Percentiles rank a stretch among this genome's conserved stretches.
phyloP scores from a whole-genome alignment of 2,888 invertebrate species.

The Drosophila lacicola region DNA sequence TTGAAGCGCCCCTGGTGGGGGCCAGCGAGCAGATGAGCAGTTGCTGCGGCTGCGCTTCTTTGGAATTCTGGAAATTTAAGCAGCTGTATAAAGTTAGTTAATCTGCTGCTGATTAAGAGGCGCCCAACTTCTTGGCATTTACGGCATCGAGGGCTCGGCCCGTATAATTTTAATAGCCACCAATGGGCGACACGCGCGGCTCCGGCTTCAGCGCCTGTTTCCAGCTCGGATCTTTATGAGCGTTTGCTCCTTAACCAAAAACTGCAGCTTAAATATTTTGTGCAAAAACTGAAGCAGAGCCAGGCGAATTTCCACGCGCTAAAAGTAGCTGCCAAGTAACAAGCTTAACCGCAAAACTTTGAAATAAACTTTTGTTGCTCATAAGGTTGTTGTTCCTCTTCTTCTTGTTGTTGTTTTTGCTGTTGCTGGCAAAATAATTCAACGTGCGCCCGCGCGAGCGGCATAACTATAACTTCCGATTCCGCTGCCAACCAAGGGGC shows the following conservation, averaged over 20 bases:
- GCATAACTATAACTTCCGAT: constrained; percentile 80
- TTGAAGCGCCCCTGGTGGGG: background rate
- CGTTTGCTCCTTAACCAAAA: constrained; percentile 38
- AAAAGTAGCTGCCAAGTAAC: constrained; percentile 78
- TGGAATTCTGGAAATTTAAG: constrained; percentile 69
- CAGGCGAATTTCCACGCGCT: constrained; percentile 47
- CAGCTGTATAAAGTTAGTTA: constrained; percentile 76
- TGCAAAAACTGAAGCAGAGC: constrained; percentile 38
- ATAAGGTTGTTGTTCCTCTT: constrained; percentile 16
- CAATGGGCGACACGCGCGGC: constrained; percentile 60
- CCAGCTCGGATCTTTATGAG: constrained; percentile 48
- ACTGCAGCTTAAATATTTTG: constrained; percentile 69
- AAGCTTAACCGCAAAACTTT: constrained; percentile 78
- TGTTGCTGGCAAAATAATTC: constrained; percentile 59
- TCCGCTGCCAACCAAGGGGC: constrained; percentile 46
- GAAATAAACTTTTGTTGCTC: constrained; percentile 73
- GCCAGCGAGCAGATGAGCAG: background rate
- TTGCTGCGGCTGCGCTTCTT: constrained; percentile 1
- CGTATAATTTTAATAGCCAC: constrained; percentile 69
- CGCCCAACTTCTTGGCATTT: constrained; percentile 63
- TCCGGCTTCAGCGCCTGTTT: background rate
- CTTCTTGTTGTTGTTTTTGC: constrained; percentile 19
- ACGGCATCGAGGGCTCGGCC: constrained; percentile 49
- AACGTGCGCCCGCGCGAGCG: constrained; percentile 64
- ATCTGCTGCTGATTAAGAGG: constrained; percentile 73